Conservation (phyloP, 1,140 invertebrate species). For the Panagrolaimus sp. region DNA sequence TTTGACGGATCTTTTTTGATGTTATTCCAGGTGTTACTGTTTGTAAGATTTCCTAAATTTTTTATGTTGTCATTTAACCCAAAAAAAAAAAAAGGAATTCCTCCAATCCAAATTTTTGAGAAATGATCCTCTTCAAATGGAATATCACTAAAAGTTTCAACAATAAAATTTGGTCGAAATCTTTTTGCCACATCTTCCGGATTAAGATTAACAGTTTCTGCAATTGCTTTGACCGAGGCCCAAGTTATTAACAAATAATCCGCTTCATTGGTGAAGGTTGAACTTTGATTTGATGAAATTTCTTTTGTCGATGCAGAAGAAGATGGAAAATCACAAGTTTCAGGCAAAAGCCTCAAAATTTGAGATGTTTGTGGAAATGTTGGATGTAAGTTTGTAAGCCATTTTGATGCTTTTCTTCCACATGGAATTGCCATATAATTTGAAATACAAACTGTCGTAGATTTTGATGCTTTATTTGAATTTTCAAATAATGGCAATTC, state of each 20-base stretch:
- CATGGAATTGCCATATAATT: conserved; percentile 75
- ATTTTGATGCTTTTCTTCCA: conserved; percentile 70
- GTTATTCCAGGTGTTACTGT: no score
- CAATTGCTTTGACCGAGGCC: conserved; percentile 71
- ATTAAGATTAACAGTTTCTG: conserved; percentile 63
- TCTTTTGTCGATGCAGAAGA: conserved; percentile 50
- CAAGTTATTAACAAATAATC: conserved; percentile 79
- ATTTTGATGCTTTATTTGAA: conserved; percentile 18
- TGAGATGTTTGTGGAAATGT: conserved; percentile 40
- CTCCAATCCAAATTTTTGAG: conserved; percentile 69
- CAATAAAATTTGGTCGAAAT: conserved; percentile 66
- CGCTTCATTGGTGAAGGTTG: conserved; percentile 76
- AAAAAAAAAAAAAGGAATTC: no score
- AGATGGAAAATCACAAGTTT: conserved; percentile 62
- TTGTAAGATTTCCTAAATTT: no score
- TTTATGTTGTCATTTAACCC: no score
- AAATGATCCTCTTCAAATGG: conserved; percentile 73
- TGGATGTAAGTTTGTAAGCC: conserved; percentile 67
- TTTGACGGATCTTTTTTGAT: no score
- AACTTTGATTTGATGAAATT: conserved; percentile 60
- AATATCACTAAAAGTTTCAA: conserved; percentile 57
- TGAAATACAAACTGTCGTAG: conserved; percentile 63
- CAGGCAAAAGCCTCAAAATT: conserved; percentile 52
- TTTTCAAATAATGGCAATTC: conserved; percentile 11
- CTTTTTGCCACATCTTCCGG: conserved; percentile 63